Conservation (phyloP, 2,113 vertebrate species). For the Lepus timidus region DNA sequence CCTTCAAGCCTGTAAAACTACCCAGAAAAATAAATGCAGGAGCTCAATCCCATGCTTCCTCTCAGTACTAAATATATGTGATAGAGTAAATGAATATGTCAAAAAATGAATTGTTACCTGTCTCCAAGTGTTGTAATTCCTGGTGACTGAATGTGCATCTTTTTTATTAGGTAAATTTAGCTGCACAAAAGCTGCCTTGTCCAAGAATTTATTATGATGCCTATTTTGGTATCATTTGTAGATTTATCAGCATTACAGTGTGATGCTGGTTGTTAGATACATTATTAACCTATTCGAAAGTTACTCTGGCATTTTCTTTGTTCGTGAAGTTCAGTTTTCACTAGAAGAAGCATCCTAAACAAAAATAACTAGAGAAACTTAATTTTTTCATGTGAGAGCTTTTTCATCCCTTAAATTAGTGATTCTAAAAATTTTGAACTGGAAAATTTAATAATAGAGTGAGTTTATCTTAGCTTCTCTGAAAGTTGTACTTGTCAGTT, state of each 20-base stretch:
- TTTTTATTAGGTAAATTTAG: slow-evolving; percentile 9
- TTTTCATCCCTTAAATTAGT: slow-evolving; percentile 52
- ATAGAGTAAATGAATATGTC: neutral
- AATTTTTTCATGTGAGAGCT: slow-evolving; percentile 51
- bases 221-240: neutral
- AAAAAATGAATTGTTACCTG: neutral
- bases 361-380: slow-evolving; percentile 37
- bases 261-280: neutral
- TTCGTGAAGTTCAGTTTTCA: slow-evolving; percentile 39
- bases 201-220: neutral
- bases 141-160: neutral
- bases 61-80: neutral
- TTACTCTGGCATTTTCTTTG: slow-evolving; percentile 4
- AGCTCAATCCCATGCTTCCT: neutral
- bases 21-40: neutral
- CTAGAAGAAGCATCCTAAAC: slow-evolving; percentile 50
- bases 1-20: neutral
- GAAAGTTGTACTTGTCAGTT: slow-evolving; percentile 72
- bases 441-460: slow-evolving; percentile 80
- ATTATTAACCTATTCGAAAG: neutral
- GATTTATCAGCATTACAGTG: neutral
- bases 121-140: slow-evolving; percentile 43
- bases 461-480: slow-evolving; percentile 70
- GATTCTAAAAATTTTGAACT: slow-evolving; percentile 74
- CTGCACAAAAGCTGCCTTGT: neutral